Evolutionary conservation across 2,888 invertebrate species (phyloP), one percentile per base, ranked within the genome.

Genomic region (Dryocosmus kuriphilus): DNA sequence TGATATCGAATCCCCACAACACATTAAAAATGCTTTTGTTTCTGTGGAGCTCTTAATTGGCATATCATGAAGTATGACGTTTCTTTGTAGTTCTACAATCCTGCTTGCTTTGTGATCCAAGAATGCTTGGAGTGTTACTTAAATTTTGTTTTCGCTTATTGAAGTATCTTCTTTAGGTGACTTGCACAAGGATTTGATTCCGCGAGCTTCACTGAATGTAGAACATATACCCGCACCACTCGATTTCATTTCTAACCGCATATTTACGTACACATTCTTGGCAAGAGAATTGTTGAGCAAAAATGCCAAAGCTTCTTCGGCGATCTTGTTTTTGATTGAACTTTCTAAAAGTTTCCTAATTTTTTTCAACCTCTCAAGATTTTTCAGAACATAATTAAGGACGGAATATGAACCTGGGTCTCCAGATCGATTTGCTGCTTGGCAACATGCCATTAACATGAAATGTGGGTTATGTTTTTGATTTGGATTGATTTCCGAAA

Each of bases 301-400:
- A 63, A 77, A 74, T 30, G 74, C 77, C 62, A 77, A 74, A 38
- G 77, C 74, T 77, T 77, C 77, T 75, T 75, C 35, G 24, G 75
- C 30, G 30, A 24, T 67, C 30, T 78, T 78, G 38, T 67, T 75
- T 46, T 60, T 55, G 11, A 71, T 67, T 38, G 19, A 67, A n/a
- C n/a, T n/a, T n/a, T n/a, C n/a, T n/a, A n/a, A n/a, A n/a, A n/a
- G n/a, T n/a, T n/a, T n/a, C n/a, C n/a, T n/a, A n/a, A n/a, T n/a
- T n/a, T n/a, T n/a, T n/a, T n/a, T n/a, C n/a, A n/a, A n/a, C n/a
- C n/a, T n/a, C n/a, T n/a, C n/a, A n/a, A n/a, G n/a, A n/a, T n/a
- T n/a, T n/a, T n/a, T n/a, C n/a, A n/a, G n/a, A n/a, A n/a, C n/a
- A n/a, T n/a, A n/a, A n/a, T n/a, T n/a, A n/a, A n/a, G n/a, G n/a